Percentiles rank a stretch among this genome's conserved stretches.
These are phyloP conservation scores for Tenualosa thibaudeaui DNA, from an alignment of 2,797 vertebrate species.

Conservation along the genomic window DNA sequence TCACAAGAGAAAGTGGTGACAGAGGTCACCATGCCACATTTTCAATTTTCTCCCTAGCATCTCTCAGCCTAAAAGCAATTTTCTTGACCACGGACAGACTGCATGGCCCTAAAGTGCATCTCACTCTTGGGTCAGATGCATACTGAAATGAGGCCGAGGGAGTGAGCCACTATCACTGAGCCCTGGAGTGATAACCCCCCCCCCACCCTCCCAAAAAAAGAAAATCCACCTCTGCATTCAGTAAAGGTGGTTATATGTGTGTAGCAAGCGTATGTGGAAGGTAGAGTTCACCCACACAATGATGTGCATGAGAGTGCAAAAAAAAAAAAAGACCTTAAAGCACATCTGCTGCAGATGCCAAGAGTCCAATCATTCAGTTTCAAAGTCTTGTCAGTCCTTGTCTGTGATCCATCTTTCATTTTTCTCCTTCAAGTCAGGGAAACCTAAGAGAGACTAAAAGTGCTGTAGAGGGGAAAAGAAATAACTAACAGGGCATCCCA, in stretches of 20 bases:
- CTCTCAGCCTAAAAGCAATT: constrained; percentile 22
- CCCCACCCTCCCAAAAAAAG: neutral
- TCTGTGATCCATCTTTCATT: neutral
- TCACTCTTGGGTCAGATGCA: neutral
- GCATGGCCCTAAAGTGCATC: neutral
- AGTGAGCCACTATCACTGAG: neutral
- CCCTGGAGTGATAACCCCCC: neutral
- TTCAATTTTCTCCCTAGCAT: constrained; percentile 17
- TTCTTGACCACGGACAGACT: constrained; percentile 11
- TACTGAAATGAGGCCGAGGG: neutral
- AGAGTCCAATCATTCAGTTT: neutral
- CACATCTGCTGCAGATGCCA: neutral
- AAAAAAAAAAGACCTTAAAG: neutral
- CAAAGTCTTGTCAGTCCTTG: neutral
- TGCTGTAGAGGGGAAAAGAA: neutral
- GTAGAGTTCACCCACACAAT: neutral
- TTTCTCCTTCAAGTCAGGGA: neutral
- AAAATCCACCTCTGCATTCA: neutral
- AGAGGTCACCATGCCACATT: constrained; percentile 3
- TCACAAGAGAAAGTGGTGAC: constrained; percentile 6
- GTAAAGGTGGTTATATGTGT: neutral
- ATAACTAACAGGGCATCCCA: neutral
- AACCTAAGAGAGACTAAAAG: neutral
- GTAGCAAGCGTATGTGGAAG: neutral
- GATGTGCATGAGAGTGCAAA: neutral